A percentile compares a stretch with the other conserved stretches of the same genome.
Conservation (phyloP, 2,888 invertebrate genomes). For the Alentia gelatinosa region DNA sequence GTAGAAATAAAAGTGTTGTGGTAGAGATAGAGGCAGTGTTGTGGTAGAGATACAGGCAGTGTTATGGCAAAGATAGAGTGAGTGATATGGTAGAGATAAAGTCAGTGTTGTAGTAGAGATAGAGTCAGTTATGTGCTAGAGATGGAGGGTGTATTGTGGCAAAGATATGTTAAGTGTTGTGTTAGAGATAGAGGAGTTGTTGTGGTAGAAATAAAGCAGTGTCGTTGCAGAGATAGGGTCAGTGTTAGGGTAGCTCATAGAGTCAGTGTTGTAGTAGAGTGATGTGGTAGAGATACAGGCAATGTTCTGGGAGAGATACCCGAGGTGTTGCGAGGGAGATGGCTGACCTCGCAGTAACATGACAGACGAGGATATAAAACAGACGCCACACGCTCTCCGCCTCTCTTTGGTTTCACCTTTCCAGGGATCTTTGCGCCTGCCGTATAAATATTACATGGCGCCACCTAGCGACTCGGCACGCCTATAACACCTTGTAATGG, state of each 20-base stretch:
- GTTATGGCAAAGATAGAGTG: no score
- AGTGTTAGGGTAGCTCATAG: background rate
- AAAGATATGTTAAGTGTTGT: no score
- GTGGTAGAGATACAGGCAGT: no score
- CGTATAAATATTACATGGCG: constrained; percentile 8
- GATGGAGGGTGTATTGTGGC: no score
- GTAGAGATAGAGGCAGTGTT: no score
- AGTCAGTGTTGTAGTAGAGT: no score
- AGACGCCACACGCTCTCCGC: background rate
- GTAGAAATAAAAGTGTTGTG: no score
- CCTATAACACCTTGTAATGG: background rate
- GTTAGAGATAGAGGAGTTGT: no score
- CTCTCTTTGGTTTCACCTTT: background rate
- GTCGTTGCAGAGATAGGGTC: background rate
- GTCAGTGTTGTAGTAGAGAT: no score
- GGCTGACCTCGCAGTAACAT: background rate
- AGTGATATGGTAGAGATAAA: no score
- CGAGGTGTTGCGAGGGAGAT: background rate
- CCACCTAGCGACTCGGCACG: background rate
- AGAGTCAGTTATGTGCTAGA: no score
- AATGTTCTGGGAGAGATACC: no score
- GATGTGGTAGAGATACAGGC: background rate
- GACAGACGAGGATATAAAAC: constrained; percentile 10
- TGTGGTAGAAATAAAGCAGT: background rate
- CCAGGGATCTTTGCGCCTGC: background rate